phyloP scores from a whole-genome alignment of 35 echinoderm and acorn worm species.

The Ophiothrix spiculata region DNA sequence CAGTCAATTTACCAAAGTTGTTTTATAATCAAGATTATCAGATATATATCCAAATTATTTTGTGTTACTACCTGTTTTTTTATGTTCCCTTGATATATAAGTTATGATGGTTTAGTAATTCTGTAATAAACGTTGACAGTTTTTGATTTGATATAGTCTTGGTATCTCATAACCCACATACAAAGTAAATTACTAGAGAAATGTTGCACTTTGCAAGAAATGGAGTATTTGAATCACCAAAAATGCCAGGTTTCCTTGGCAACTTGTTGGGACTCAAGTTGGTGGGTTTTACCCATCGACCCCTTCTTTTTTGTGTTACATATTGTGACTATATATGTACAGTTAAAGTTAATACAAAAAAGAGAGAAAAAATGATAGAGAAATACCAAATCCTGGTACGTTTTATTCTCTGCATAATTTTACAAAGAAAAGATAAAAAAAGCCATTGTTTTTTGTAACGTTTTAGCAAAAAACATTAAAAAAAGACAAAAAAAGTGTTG shows the following conservation, averaged over 20 bases:
- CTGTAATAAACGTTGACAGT: no score
- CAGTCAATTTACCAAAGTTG: no score
- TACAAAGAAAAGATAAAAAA: constrained; percentile 22
- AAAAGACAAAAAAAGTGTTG: neutral
- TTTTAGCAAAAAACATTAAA: constrained; percentile 16
- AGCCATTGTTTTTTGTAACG: constrained; percentile 30
- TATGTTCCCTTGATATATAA: no score
- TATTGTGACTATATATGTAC: constrained; percentile 41
- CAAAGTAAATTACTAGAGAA: no score
- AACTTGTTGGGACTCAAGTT: neutral
- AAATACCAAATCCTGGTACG: constrained; percentile 30
- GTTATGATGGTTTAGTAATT: no score
- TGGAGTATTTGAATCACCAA: neutral
- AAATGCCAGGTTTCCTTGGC: neutral
- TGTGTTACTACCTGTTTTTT: no score
- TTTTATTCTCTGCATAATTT: constrained; percentile 46
- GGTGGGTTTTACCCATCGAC: neutral
- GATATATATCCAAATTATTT: no score
- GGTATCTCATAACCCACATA: no score
- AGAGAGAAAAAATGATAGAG: constrained; percentile 14
- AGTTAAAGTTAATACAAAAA: constrained; percentile 30
- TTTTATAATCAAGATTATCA: no score
- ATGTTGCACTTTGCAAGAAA: neutral
- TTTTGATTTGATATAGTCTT: no score
- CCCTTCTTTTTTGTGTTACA: neutral